Conservation (phyloP, 2,888 invertebrate genomes). For the Drosophila dives region DNA sequence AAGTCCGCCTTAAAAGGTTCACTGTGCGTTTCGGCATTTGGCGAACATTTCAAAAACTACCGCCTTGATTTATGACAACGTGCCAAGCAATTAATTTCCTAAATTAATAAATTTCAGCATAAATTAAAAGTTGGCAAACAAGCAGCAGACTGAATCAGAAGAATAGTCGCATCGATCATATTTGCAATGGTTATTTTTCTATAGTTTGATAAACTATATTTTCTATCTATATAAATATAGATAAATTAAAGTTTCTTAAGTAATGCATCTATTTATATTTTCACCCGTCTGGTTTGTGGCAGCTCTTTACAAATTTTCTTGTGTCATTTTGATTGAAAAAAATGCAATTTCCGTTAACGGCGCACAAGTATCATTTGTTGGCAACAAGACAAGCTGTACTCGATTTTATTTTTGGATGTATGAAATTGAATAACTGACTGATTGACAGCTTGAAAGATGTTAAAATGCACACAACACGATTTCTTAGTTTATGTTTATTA, state of each 20-base stretch:
- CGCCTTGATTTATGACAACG: slow-evolving; percentile 34
- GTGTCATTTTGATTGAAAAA: slow-evolving; percentile 64
- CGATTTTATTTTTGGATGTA: slow-evolving; percentile 3
- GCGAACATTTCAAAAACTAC: slow-evolving; percentile 24
- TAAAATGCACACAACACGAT: not conserved
- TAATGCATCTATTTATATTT: slow-evolving; percentile 5
- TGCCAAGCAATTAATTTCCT: slow-evolving; percentile 13
- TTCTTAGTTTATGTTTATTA: not conserved
- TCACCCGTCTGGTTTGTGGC: not conserved
- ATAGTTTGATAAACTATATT: not conserved
- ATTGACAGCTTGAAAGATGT: slow-evolving; percentile 39
- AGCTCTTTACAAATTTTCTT: slow-evolving; percentile 14
- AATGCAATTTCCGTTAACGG: slow-evolving; percentile 74
- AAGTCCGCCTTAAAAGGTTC: slow-evolving; percentile 34
- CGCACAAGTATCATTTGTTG: slow-evolving; percentile 22
- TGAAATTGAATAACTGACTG: slow-evolving; percentile 27
- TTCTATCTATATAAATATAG: not conserved
- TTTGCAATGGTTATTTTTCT: not conserved
- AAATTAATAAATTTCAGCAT: not conserved
- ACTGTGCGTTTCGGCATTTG: slow-evolving; percentile 23
- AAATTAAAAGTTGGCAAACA: not conserved
- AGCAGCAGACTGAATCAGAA: not conserved
- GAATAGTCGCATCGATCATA: not conserved
- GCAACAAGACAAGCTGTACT: slow-evolving; percentile 13
- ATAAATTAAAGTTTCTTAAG: not conserved